Evolutionary conservation across 2,113 vertebrate genomes (phyloP), one percentile per base, ranked within the genome.

Genomic region (Machaerirhynchus nigripectus): DNA sequence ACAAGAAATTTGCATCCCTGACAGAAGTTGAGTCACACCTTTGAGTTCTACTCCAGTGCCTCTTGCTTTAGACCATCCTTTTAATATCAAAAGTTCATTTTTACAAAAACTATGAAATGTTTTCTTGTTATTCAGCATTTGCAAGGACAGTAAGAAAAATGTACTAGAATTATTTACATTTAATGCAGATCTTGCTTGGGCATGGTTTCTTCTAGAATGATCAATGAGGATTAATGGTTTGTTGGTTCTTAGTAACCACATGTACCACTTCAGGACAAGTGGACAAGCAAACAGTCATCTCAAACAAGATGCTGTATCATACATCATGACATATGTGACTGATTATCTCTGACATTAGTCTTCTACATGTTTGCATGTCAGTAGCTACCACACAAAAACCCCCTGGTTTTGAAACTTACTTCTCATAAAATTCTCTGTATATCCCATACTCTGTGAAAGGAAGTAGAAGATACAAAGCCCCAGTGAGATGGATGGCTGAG

Each of bases 21-120:
- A 30, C 71, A 88, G 60, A 87, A 96, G 37, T 74, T 94, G 95
- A 96, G 76, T 96, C 93, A 94, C 44, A 5, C 27, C 33, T 96
- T 78, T 67, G 68, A 93, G 67, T 91, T 80, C 60, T 74, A 14
- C 67, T 90, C 71, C 23, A 56, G 17, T 74, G 42, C 35, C 27
- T 96, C 86, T 79, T 87, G n/a, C 64, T 75, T 56, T 76, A 91
- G 46, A 49, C 53, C 40, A 35, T 76, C 26, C 15, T 79, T 90
- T 69, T 73, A 42, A 23, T 28, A 70, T 50, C 50, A 73, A n/a
- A 82, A 77, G 7, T 80, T 79, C 1, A 39, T 88, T 94, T 93
- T 47, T 86, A 50, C 11, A 10, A 61, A 76, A 57, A 59, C 59
- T 61, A 44, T 11, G 5, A 81, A 60, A 40, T 70, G 2, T 42